phyloP scores from a whole-genome alignment of 2,113 vertebrate species.

The Xyliphius kryptos region DNA sequence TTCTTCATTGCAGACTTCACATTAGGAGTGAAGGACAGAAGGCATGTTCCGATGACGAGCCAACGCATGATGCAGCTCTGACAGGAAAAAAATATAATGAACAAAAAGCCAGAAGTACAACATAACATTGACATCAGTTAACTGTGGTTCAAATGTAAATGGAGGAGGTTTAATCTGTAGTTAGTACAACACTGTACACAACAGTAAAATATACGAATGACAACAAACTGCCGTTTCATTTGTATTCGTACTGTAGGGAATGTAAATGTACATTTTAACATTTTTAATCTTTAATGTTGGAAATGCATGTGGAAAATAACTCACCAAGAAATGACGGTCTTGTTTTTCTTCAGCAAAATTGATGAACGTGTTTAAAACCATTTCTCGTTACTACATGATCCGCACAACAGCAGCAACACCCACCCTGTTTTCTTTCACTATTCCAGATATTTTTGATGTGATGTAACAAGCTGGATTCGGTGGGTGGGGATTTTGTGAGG shows the following conservation, averaged over 20 bases:
- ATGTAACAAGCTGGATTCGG: slow-evolving; percentile 48
- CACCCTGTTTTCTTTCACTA: slow-evolving; percentile 46
- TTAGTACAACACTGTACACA: too few species aligned
- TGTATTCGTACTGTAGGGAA: too few species aligned
- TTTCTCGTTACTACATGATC: background rate
- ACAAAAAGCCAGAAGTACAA: background rate
- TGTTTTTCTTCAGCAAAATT: background rate
- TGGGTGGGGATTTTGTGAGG: slow-evolving; percentile 22
- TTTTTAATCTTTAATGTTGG: background rate
- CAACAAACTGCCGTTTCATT: too few species aligned
- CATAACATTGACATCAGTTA: background rate
- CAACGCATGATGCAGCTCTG: slow-evolving; percentile 64
- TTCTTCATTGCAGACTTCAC: slow-evolving; percentile 54
- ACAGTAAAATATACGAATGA: too few species aligned
- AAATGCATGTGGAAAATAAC: slow-evolving; percentile 14
- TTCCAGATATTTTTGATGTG: slow-evolving; percentile 62
- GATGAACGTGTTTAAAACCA: background rate
- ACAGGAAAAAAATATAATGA: slow-evolving; percentile 52
- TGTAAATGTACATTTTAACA: background rate
- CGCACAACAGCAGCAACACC: slow-evolving; percentile 43
- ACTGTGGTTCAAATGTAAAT: too few species aligned
- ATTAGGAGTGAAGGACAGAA: slow-evolving; percentile 69
- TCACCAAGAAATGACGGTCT: slow-evolving; percentile 19
- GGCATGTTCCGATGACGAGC: slow-evolving; percentile 65
- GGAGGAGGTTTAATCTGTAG: too few species aligned